Conservation (phyloP, 2,113 vertebrate genomes). For the Philantomba maxwellii region DNA sequence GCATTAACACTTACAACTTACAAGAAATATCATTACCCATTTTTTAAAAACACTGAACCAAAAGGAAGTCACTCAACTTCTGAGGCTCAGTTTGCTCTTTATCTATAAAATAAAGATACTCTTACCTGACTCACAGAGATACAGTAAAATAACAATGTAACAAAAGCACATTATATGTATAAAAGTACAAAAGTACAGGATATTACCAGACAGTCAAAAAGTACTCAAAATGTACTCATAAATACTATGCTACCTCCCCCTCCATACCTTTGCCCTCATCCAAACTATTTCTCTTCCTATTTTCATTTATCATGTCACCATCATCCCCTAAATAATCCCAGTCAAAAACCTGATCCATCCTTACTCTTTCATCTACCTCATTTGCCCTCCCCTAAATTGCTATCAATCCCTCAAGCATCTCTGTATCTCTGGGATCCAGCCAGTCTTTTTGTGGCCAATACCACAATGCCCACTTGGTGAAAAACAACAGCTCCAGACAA, state of each 20-base stretch:
- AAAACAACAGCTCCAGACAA: neutral
- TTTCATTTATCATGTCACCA: neutral
- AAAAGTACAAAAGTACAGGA: neutral
- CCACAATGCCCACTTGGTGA: neutral
- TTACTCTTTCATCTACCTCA: neutral
- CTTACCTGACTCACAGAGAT: neutral
- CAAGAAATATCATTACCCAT: neutral
- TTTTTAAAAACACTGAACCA: neutral
- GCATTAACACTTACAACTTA: neutral
- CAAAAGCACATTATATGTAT: neutral
- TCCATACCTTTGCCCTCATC: neutral
- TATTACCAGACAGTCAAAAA: neutral
- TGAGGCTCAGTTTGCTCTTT: neutral
- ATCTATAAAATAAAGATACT: constrained; percentile 3
- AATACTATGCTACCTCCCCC: neutral
- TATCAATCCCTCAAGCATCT: neutral
- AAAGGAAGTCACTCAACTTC: neutral
- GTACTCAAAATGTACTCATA: neutral
- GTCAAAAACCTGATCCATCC: neutral
- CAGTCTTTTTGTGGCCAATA: neutral
- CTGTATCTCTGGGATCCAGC: neutral
- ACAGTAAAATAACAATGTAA: neutral
- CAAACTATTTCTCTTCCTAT: neutral
- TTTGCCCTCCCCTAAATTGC: neutral
- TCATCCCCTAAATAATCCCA: neutral